Base-by-base conservation (phyloP, 2,113 vertebrate species). In the Gambusia affinis region DNA sequence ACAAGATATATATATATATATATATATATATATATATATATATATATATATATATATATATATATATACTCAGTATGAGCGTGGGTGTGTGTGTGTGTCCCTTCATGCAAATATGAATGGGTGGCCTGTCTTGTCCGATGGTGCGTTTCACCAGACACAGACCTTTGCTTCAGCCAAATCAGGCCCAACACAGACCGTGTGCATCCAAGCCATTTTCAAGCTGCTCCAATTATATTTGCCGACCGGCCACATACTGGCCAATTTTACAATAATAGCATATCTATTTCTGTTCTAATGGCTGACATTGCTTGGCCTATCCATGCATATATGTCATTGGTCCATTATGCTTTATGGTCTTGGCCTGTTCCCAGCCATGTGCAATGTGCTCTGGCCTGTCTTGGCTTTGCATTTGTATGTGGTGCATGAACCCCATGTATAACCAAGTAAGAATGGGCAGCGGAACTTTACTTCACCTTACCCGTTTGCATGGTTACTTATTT, bases 261-360 rank as follows among this genome's bases (percentile, higher is more conserved):
- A 84, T 85, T 93, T 88, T 89, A 81, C 78, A 91, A 92, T 90
- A 93, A 91, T 85, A 92, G 76, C 89, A 75, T 89, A 91, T 94
- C 91, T 92, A 88, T 94, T 94, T 94, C 91, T 83, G 76, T 94
- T 83, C 85, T 93, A 93, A 94, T 93, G 92, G 92, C 81, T 92
- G 91, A 91, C 91, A 79, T 92, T 92, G 83, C 89, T 89, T 88
- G 89, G 89, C 85, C 86, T 91, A 93, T 88, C 88, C 92, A 93
- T 91, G 91, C 91, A 83, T 93, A 85, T 75, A 79, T 83, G 76
- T 90, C 80, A 47, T 47, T 65, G 78, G 67, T 67, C 73, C 74
- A 84, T 87, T 69, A 85, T 89, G 87, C 89, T 89, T 71, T 51
- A n/a, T 78, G 83, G 70, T 75, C 89, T 57, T 68, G 65, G 76